These are phyloP conservation scores for Agriopis marginaria DNA, from an alignment of 2,888 invertebrate genomes.

Conservation along the genomic window DNA sequence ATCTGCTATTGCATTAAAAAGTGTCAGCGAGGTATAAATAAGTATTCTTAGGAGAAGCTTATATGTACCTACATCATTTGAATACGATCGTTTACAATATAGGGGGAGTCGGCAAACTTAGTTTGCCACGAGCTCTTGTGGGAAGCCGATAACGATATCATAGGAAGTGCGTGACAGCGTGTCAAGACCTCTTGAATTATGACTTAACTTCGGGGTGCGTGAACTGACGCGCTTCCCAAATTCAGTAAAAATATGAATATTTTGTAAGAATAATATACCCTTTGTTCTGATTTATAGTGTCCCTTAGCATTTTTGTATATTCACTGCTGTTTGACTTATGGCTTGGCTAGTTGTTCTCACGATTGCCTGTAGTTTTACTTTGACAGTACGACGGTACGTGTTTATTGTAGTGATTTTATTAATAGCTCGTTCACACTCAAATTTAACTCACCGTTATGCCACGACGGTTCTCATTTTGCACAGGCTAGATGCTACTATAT, in stretches of 20 bases:
- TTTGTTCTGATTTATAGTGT: conserved; percentile 20
- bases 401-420: too few relatives aligned
- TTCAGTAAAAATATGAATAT: conserved; percentile 23
- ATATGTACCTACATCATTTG: conserved; percentile 3
- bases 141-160: conserved; percentile 33
- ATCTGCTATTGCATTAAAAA: background rate
- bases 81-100: conserved; percentile 21
- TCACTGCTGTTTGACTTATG: conserved; percentile 10
- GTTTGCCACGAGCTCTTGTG: conserved; percentile 30
- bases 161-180: conserved; percentile 34
- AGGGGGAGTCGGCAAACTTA: conserved; percentile 12
- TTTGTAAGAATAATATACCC: conserved; percentile 9
- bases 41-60: background rate
- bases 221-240: conserved; percentile 15
- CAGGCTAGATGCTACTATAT: too few relatives aligned
- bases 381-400: too few relatives aligned
- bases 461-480: too few relatives aligned
- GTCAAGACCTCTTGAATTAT: conserved; percentile 37
- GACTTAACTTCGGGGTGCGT: conserved; percentile 29
- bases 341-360: background rate
- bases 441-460: too few relatives aligned
- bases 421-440: too few relatives aligned
- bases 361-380: background rate
- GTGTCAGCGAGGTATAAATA: background rate
- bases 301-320: conserved; percentile 3